Percentiles rank a stretch among this genome's conserved stretches.
These are phyloP conservation scores for Argyrosomus japonicus DNA, from an alignment of 2,113 vertebrate species.

Conservation along the genomic window DNA sequence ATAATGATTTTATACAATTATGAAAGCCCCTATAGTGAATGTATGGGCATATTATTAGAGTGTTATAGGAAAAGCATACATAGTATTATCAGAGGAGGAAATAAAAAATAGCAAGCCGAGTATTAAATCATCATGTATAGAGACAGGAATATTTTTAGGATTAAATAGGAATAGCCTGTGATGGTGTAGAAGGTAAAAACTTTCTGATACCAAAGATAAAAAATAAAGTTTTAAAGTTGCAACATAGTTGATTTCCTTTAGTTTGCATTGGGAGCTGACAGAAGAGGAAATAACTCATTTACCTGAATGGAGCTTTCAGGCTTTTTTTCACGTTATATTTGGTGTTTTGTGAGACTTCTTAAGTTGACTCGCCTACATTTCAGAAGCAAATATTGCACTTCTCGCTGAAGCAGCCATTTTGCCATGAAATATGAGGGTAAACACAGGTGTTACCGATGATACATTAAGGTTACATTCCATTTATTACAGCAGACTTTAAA, in stretches of 20 bases:
- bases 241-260: background rate
- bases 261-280: too few relatives aligned
- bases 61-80: background rate
- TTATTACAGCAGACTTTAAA: too few relatives aligned
- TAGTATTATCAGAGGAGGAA: background rate
- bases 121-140: background rate
- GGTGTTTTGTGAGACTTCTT: background rate
- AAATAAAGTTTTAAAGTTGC: background rate
- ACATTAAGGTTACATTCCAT: too few relatives aligned
- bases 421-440: too few relatives aligned
- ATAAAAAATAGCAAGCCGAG: background rate
- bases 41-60: background rate
- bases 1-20: constrained; percentile 16
- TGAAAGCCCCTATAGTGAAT: background rate
- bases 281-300: background rate
- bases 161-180: background rate
- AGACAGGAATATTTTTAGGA: background rate
- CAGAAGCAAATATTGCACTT: background rate
- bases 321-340: background rate
- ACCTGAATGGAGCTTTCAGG: background rate
- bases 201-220: too few relatives aligned
- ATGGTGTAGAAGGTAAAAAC: background rate
- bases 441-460: too few relatives aligned
- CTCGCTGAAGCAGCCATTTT: too few relatives aligned
- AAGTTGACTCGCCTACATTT: background rate